These are phyloP conservation scores for Eulemur macaco DNA, from an alignment of 2,113 vertebrate species.

Conservation along the genomic window DNA sequence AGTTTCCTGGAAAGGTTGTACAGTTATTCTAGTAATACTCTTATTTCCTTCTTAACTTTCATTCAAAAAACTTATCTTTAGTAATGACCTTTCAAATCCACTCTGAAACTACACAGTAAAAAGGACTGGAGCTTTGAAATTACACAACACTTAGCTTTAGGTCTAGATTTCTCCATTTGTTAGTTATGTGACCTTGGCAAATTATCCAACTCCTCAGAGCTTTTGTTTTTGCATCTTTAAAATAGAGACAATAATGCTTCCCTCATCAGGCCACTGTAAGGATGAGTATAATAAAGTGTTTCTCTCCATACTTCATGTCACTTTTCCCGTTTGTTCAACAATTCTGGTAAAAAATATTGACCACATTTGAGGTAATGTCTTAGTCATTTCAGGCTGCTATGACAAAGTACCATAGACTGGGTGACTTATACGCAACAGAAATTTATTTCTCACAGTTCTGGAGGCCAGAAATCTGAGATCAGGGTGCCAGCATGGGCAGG, in stretches of 20 bases:
- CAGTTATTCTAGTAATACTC: neutral
- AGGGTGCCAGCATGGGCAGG: neutral
- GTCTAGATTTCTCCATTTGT: neutral
- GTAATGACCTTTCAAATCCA: neutral
- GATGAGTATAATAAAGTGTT: neutral
- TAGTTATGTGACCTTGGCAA: neutral
- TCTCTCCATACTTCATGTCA: neutral
- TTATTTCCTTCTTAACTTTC: constrained; percentile 32
- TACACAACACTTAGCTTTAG: neutral
- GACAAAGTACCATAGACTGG: neutral
- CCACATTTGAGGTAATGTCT: neutral
- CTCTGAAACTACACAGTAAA: neutral
- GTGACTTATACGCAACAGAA: neutral
- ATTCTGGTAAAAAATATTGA: neutral
- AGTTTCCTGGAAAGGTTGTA: neutral
- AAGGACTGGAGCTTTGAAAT: neutral
- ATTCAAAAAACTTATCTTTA: constrained; percentile 42
- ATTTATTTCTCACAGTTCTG: neutral
- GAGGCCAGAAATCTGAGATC: neutral
- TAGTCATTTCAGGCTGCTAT: neutral
- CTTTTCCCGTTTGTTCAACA: neutral
- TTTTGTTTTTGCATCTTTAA: constrained; percentile 6
- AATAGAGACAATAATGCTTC: neutral
- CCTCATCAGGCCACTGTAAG: neutral
- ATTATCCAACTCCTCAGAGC: neutral